Conservation (phyloP, 2,797 vertebrate genomes). For the Adrianichthys oophorus region DNA sequence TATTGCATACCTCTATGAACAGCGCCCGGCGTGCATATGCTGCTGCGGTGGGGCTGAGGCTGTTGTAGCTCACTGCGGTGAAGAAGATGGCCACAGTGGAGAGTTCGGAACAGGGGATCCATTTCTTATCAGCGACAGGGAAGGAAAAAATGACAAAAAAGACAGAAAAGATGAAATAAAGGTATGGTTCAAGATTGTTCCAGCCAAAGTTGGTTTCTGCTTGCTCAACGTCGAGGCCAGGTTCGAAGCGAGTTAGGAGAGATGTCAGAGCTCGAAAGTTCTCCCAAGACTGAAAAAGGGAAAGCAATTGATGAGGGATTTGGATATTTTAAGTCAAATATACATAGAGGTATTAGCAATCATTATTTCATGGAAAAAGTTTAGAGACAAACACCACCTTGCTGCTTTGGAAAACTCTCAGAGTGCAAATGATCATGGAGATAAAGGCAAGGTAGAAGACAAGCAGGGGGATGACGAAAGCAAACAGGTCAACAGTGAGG, state of each 20-base stretch:
- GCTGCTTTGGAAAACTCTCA: slow-evolving; percentile 93
- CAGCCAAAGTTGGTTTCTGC: slow-evolving; percentile 94
- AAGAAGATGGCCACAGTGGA: slow-evolving; percentile 90
- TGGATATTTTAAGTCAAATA: too few relatives aligned
- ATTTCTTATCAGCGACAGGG: slow-evolving; percentile 91
- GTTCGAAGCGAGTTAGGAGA: slow-evolving; percentile 90
- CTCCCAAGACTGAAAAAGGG: slow-evolving; percentile 85
- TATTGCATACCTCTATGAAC: slow-evolving; percentile 80
- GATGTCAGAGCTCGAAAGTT: slow-evolving; percentile 90
- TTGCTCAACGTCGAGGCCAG: slow-evolving; percentile 91
- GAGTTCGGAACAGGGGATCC: slow-evolving; percentile 95
- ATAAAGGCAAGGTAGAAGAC: slow-evolving; percentile 96
- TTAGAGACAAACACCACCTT: slow-evolving; percentile 72
- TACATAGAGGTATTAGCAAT: too few relatives aligned
- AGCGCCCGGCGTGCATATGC: slow-evolving; percentile 85
- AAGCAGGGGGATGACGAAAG: slow-evolving; percentile 90
- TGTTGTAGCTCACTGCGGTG: slow-evolving; percentile 89
- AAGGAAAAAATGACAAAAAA: slow-evolving; percentile 96
- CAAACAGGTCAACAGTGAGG: slow-evolving; percentile 92
- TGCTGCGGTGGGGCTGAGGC: slow-evolving; percentile 85
- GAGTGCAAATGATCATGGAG: slow-evolving; percentile 96
- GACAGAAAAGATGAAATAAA: slow-evolving; percentile 92
- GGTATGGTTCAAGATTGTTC: slow-evolving; percentile 94
- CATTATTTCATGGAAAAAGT: not conserved
- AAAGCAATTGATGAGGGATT: not conserved